Conservation (phyloP, 2,113 vertebrate species). For the crab-eating macaque (Macaca fascicularis) region T2T-MFA8v1.1 NC_088378.1:134281501-134282000, state of each 20-base stretch:
- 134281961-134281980: constrained; percentile 18
- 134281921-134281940: not conserved
- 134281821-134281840: not conserved
- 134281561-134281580: not conserved
- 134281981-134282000: not conserved
- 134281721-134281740: constrained; percentile 16
- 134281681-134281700: constrained; percentile 51
- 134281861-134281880: not conserved
- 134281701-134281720: not conserved
- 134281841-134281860: not conserved
- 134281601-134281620: constrained; percentile 32
- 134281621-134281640: constrained; percentile 1
- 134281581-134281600: constrained; percentile 23
- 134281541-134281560: not conserved
- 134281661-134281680: constrained; percentile 11
- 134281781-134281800: not conserved
- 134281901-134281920: not conserved
- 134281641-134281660: not conserved
- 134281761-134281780: not conserved
- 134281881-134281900: not conserved
- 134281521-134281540: not conserved
- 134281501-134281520: not conserved
- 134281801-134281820: not conserved
- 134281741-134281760: not conserved
- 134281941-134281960: not conserved